These are phyloP conservation scores for Zaprionus bogoriensis DNA, from an alignment of 2,888 invertebrate genomes.

Conservation along the genomic window DNA sequence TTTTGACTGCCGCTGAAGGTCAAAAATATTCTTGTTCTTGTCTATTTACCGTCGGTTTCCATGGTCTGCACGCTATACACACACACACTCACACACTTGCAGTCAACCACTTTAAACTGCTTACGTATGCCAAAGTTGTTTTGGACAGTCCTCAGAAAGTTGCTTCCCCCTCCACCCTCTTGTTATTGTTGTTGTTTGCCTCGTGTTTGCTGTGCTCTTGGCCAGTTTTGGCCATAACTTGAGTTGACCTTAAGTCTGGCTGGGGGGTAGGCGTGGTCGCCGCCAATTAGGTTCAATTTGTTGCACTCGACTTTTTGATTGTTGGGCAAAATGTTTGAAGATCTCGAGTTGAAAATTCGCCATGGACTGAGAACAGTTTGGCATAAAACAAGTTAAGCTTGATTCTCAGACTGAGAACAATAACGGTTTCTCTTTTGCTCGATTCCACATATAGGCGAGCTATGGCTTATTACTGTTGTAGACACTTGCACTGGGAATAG, in stretches of 20 bases:
- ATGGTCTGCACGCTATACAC: neutral
- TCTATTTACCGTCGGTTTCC: conserved; percentile 5
- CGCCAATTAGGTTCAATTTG: conserved; percentile 59
- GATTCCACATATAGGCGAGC: no score
- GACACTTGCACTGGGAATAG: no score
- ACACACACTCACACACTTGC: neutral
- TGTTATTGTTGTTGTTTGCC: conserved; percentile 15
- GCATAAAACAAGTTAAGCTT: no score
- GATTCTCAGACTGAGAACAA: no score
- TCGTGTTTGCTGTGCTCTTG: conserved; percentile 13
- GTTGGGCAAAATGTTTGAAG: conserved; percentile 12
- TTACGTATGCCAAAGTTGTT: conserved; percentile 42
- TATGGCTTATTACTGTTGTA: no score
- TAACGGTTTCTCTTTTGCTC: no score
- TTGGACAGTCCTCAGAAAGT: conserved; percentile 13
- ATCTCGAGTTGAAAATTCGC: neutral
- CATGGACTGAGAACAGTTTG: neutral
- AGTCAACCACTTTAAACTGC: conserved; percentile 27
- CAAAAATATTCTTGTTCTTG: conserved; percentile 15
- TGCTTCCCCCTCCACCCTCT: conserved; percentile 3
- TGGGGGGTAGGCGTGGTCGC: no score
- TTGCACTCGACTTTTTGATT: conserved; percentile 45
- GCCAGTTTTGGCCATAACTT: conserved; percentile 12
- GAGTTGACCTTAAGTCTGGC: conserved; percentile 27
- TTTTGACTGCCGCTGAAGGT: conserved; percentile 16